phyloP scores from a whole-genome alignment of 2,113 vertebrate genomes.

The Gallinago jamesoni region DNA sequence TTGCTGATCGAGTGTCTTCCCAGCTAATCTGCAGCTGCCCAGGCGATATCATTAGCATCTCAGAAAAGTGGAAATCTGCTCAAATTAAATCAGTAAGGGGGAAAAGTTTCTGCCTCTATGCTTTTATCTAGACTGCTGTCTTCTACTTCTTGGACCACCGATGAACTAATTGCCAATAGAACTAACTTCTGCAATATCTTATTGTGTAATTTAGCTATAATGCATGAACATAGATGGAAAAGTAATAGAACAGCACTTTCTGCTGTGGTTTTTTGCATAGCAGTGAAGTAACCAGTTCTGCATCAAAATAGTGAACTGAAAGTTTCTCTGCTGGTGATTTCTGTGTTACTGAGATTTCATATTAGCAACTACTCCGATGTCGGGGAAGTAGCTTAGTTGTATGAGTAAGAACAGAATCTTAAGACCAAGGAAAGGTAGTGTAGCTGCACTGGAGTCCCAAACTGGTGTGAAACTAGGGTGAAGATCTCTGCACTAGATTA shows the following conservation, averaged over 20 bases:
- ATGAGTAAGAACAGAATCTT: background rate
- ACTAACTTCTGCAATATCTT: background rate
- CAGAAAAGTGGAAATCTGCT: background rate
- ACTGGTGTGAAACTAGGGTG: background rate
- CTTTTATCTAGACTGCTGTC: background rate
- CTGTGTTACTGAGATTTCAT: background rate
- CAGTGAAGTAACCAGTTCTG: background rate
- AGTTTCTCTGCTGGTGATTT: background rate
- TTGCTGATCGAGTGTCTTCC: background rate
- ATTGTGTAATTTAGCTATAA: background rate
- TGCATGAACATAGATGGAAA: background rate
- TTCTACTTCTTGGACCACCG: background rate
- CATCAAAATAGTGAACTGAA: background rate
- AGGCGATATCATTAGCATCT: background rate
- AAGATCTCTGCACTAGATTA: background rate
- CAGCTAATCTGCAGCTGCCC: background rate
- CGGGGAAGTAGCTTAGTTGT: background rate
- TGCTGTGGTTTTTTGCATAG: background rate
- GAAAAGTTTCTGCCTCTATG: background rate
- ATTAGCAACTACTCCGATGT: background rate
- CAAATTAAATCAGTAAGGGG: background rate
- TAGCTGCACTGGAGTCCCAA: background rate
- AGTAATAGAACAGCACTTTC: background rate
- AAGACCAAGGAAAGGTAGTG: background rate
- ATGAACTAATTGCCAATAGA: background rate